Evolutionary conservation across 2,797 vertebrate species (phyloP).

Genomic region (Gallinago nigripennis): DNA sequence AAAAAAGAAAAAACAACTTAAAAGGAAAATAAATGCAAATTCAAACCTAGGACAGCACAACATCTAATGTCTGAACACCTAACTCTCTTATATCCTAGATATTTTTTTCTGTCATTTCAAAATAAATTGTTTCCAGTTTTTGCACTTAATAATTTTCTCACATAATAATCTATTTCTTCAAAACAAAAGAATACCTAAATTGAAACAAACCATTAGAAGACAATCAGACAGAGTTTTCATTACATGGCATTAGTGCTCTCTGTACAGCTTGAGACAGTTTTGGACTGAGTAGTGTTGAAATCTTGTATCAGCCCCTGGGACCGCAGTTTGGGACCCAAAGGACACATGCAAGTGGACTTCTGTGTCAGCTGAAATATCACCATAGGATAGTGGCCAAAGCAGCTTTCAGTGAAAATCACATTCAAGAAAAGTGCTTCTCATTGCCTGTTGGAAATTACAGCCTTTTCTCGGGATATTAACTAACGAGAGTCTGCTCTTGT

Average conservation of each 20-base stretch:
- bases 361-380: background rate
- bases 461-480: background rate
- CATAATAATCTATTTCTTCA: background rate
- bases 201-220: background rate
- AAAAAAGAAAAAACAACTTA: background rate
- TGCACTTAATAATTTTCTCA: background rate
- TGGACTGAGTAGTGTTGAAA: background rate
- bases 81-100: background rate
- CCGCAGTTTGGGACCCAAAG: background rate
- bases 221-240: background rate
- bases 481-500: background rate
- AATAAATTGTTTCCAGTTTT: background rate
- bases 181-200: background rate
- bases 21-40: slow-evolving; percentile 33
- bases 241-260: background rate
- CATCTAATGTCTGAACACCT: background rate
- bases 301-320: background rate
- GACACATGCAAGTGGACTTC: background rate
- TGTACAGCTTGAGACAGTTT: background rate
- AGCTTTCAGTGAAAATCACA: background rate
- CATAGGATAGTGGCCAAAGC: background rate
- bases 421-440: background rate
- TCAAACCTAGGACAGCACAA: background rate
- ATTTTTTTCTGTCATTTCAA: background rate
- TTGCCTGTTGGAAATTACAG: background rate